These are phyloP conservation scores for Cynopterus sphinx DNA, from an alignment of 2,797 vertebrate genomes.

Conservation along the genomic window DNA sequence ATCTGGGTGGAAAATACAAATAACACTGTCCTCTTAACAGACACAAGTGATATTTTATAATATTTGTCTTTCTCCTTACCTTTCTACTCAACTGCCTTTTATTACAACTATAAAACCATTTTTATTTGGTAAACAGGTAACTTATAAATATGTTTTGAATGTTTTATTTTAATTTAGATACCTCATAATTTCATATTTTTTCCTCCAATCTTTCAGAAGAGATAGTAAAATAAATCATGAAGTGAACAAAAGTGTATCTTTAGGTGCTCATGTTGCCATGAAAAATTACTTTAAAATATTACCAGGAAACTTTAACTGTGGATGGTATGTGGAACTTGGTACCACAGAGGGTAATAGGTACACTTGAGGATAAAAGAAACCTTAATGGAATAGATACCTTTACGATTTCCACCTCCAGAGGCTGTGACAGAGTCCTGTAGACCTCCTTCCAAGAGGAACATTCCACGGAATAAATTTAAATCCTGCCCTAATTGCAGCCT, in stretches of 20 bases:
- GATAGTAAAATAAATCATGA: conserved; percentile 11
- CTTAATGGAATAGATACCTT: neutral
- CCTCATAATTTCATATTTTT: neutral
- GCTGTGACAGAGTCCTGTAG: neutral
- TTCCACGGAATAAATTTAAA: neutral
- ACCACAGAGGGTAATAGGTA: neutral
- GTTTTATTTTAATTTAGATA: conserved; percentile 6
- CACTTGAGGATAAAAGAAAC: neutral
- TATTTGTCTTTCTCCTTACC: neutral
- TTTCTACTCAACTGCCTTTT: neutral
- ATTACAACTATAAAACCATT: neutral
- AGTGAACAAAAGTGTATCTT: neutral
- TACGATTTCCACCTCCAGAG: neutral
- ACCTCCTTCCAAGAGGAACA: neutral
- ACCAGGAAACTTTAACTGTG: neutral
- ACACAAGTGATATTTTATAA: neutral
- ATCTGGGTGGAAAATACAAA: neutral
- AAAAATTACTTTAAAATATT: conserved; percentile 23
- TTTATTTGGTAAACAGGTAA: neutral
- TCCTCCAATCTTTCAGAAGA: conserved; percentile 33
- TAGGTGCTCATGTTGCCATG: neutral
- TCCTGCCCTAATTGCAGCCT: neutral
- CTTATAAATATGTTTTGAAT: neutral
- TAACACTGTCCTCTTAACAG: neutral
- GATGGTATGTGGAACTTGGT: neutral